A percentile compares a stretch with the other conserved stretches of the same genome.
Conservation (phyloP, 2,888 invertebrate genomes). For the Caenorhabditis doughertyi region DNA sequence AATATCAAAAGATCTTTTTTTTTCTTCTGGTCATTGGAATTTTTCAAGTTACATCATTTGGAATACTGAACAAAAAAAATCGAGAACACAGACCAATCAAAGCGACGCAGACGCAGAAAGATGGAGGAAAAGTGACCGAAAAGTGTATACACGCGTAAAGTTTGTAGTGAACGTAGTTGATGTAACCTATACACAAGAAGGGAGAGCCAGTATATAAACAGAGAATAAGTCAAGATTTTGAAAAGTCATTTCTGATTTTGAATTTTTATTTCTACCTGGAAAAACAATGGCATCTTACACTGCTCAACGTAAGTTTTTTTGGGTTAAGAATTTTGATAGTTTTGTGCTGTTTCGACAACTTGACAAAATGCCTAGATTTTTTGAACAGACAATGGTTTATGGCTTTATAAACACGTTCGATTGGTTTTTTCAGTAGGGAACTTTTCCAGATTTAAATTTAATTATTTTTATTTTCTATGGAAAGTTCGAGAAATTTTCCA, state of each 20-base stretch:
- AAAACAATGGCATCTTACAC: slow-evolving; percentile 36
- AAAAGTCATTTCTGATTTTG: not conserved
- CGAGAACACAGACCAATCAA: not conserved
- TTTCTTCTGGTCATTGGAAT: too few relatives aligned
- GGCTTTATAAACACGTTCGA: too few relatives aligned
- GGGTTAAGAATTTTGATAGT: too few relatives aligned
- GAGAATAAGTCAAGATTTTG: not conserved
- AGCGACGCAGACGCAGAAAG: slow-evolving; percentile 9
- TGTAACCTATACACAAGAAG: not conserved
- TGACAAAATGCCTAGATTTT: not conserved
- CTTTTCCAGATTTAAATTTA: too few relatives aligned
- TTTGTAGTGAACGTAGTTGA: slow-evolving; percentile 21
- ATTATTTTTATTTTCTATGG: too few relatives aligned
- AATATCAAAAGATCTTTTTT: too few relatives aligned
- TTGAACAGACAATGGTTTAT: too few relatives aligned
- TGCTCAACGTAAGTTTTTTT: slow-evolving; percentile 39
- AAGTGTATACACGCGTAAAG: not conserved
- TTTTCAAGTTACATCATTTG: not conserved
- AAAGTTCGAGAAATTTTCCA: too few relatives aligned
- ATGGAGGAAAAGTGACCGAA: slow-evolving; percentile 10
- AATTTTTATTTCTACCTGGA: not conserved
- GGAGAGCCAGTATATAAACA: not conserved
- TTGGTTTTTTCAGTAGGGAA: too few relatives aligned
- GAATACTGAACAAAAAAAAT: not conserved
- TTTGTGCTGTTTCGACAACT: not conserved